Evolutionary conservation across 2,113 vertebrate genomes (phyloP).

Genomic region (Hyaena hyaena): DNA sequence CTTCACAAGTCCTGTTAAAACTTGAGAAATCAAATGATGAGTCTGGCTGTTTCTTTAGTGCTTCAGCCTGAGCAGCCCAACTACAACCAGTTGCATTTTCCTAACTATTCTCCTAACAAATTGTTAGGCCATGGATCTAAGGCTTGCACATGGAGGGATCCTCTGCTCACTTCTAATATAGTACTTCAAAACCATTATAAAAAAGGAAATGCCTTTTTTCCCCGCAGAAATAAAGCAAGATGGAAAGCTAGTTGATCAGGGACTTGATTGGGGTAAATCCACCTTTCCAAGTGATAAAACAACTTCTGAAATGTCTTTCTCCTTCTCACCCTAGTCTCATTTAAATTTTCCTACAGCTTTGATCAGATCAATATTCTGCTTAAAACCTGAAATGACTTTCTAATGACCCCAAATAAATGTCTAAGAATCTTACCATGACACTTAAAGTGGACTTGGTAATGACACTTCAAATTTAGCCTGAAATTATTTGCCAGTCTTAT

Average conservation of each 20-base stretch:
- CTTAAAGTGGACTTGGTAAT: neutral
- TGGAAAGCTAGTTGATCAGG: neutral
- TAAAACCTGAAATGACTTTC: neutral
- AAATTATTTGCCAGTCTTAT: neutral
- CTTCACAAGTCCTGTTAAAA: neutral
- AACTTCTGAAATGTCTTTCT: neutral
- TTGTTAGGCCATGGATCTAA: neutral
- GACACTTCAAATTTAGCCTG: neutral
- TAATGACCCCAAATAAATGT: neutral
- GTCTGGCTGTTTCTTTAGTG: neutral
- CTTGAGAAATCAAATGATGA: neutral
- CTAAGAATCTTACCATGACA: neutral
- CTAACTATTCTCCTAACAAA: neutral
- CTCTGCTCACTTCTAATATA: neutral
- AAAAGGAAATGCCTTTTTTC: neutral
- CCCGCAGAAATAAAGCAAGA: neutral
- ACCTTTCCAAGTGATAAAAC: neutral
- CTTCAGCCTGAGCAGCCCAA: neutral
- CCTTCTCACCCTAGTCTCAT: neutral
- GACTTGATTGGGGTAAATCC: neutral
- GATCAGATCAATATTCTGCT: neutral
- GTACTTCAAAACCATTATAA: neutral
- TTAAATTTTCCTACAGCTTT: conserved; percentile 35
- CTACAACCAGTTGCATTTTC: neutral
- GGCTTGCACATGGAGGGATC: no score